phyloP scores from a whole-genome alignment of 2,888 invertebrate species.

The Pemphredon lugubris region DNA sequence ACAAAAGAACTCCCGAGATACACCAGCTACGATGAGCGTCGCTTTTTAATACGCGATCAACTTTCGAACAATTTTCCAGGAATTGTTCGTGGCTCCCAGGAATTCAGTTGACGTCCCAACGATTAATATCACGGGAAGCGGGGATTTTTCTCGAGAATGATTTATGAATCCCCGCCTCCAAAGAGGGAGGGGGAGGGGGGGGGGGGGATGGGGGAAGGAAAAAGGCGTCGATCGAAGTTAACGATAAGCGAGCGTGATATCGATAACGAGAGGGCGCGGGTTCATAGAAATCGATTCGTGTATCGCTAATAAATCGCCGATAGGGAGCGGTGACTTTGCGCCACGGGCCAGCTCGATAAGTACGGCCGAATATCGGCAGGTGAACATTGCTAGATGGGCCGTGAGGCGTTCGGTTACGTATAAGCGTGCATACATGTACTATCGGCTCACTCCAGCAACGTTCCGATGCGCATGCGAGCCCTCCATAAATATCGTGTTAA shows the following conservation, averaged over 20 bases:
- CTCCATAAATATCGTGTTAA: conserved; percentile 78
- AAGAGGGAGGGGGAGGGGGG: too few relatives aligned
- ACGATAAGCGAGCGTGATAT: too few relatives aligned
- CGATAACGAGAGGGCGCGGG: too few relatives aligned
- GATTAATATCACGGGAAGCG: conserved; percentile 16
- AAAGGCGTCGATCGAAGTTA: too few relatives aligned
- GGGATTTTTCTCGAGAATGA: not conserved
- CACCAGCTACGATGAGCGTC: conserved; percentile 19
- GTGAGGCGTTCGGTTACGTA: conserved; percentile 60
- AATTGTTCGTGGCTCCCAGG: conserved; percentile 11
- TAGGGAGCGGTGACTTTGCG: too few relatives aligned
- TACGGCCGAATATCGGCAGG: conserved; percentile 45
- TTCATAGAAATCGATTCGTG: too few relatives aligned
- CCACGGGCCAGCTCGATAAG: conserved; percentile 12
- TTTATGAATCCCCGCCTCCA: not conserved
- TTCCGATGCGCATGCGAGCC: conserved; percentile 55
- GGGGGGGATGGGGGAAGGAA: too few relatives aligned
- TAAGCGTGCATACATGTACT: conserved; percentile 50
- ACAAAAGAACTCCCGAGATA: conserved; percentile 18
- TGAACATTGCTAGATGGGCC: conserved; percentile 73
- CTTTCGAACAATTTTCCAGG: conserved; percentile 16
- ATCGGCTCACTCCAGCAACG: conserved; percentile 68
- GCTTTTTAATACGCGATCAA: conserved; percentile 24
- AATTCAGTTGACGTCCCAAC: too few relatives aligned
- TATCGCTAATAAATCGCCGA: too few relatives aligned